Base-by-base conservation (phyloP, 1,140 invertebrate species). In the Tetramorium alpestre region DNA sequence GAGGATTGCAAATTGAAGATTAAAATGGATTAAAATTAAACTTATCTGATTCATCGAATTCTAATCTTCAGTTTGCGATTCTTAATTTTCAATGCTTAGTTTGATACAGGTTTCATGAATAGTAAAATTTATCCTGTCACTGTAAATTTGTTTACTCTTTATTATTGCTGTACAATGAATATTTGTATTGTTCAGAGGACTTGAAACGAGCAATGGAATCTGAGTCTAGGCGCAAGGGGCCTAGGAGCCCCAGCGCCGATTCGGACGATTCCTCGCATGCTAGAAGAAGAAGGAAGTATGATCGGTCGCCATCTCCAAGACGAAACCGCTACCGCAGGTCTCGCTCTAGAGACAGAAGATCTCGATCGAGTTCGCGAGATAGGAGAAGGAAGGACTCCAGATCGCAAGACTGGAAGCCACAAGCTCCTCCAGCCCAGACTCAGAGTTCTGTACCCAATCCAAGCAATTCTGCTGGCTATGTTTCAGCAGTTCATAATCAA, bases 291-390 rank as follows among this genome's bases (percentile, higher is more conserved):
- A 88, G 94, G 18, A 95, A 95, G 33, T 95, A 95, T 38, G 95
- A 95, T 38, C 87, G 94, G 64, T 95, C 95, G 4, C 94, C 94
- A 10, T 95, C 95, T 1, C 95, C 95, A 0, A 93, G 95, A 69
- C 89, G 95, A 81, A 91, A 89, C 0, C 88, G 94, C 69, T 95
- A 95, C 44, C 91, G 94, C 16, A 91, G 94, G 67, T 95, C 95
- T 0, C 85, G 94, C 3, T 95, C 94, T 0, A 87, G 94, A 28
- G 94, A 94, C n/a, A 88, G 94, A 85, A 89, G 93, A 70, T 94
- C 95, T 0, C 93, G 93, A 65, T 90, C 93, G 1, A 91, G 89
- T 72, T 94, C 94, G 0, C 88, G 94, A 25, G 94, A 95, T 18
- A 92, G 92, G 47, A 91, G 94, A 33, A 89, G 94, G 25, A 94